Conservation (phyloP, 2,797 vertebrate species). For the Atherinosoma microstoma region DNA sequence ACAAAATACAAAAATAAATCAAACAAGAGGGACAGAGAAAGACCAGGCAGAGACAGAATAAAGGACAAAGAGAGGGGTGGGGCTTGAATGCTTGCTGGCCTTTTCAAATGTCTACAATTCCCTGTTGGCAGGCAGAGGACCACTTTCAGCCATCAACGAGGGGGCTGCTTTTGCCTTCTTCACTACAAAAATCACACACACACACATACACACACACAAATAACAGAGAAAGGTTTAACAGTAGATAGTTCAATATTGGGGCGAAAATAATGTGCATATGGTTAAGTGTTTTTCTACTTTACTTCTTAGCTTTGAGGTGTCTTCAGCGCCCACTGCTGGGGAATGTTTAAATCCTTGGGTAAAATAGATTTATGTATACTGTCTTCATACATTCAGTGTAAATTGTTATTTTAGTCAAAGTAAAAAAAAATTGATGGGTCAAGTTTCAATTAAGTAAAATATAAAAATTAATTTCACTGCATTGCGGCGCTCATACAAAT, state of each 20-base stretch:
- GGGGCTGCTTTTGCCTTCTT: slow-evolving; percentile 99
- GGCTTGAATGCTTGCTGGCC: slow-evolving; percentile 97
- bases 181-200: slow-evolving; percentile 99
- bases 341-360: slow-evolving; percentile 46
- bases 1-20: slow-evolving; percentile 53
- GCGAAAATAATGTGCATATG: slow-evolving; percentile 71
- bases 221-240: slow-evolving; percentile 99
- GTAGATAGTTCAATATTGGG: slow-evolving; percentile 80
- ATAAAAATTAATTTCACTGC: not conserved
- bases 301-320: slow-evolving; percentile 49
- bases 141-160: slow-evolving; percentile 99
- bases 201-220: slow-evolving; percentile 90
- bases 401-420: slow-evolving; percentile 1
- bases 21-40: slow-evolving; percentile 54
- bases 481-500: slow-evolving; percentile 5
- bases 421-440: not conserved
- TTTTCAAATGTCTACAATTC: slow-evolving; percentile 98
- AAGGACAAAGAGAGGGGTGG: slow-evolving; percentile 71
- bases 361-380: slow-evolving; percentile 59
- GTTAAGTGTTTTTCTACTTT: slow-evolving; percentile 66
- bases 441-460: not conserved
- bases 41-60: slow-evolving; percentile 74
- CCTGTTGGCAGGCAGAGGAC: slow-evolving; percentile 99
- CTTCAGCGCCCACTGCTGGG: slow-evolving; percentile 41
- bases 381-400: slow-evolving; percentile 28